These are phyloP conservation scores for Aricia artaxerxes DNA, from an alignment of 2,888 invertebrate genomes.

Conservation along the genomic window DNA sequence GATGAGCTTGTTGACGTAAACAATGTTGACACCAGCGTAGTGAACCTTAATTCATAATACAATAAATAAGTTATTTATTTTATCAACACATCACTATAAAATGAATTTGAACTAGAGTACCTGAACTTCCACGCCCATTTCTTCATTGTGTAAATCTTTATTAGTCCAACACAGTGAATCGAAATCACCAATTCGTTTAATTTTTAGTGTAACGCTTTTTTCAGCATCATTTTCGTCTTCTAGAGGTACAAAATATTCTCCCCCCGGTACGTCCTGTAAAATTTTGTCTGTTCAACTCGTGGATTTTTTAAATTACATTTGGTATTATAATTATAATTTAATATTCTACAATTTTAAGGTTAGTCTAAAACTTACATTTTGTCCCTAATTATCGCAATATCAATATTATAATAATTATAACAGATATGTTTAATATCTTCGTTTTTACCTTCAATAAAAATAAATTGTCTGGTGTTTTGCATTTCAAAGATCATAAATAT, in stretches of 20 bases:
- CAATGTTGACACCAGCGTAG: slow-evolving; percentile 19
- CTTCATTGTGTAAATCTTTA: not conserved
- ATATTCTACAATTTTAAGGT: too few species aligned
- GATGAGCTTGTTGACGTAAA: not conserved
- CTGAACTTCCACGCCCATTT: slow-evolving; percentile 3
- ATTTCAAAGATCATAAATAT: not conserved
- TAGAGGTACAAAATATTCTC: not conserved
- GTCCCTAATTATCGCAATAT: too few species aligned
- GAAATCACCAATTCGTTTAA: not conserved
- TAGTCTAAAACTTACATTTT: too few species aligned
- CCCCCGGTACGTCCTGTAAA: slow-evolving; percentile 1
- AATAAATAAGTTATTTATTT: not conserved
- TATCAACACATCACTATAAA: not conserved
- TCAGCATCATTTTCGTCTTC: not conserved
- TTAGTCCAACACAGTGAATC: not conserved
- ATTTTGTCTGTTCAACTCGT: not conserved
- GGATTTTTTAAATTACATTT: not conserved
- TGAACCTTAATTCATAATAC: slow-evolving; percentile 1
- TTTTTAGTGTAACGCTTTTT: slow-evolving; percentile 6
- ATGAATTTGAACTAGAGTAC: not conserved
- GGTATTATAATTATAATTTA: too few species aligned
- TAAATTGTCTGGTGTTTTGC: too few species aligned
- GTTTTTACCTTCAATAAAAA: too few species aligned
- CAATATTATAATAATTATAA: too few species aligned
- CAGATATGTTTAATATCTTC: too few species aligned